Base-by-base conservation (phyloP, 2,113 vertebrate genomes). In the Chamaetylas fuelleborni region DNA sequence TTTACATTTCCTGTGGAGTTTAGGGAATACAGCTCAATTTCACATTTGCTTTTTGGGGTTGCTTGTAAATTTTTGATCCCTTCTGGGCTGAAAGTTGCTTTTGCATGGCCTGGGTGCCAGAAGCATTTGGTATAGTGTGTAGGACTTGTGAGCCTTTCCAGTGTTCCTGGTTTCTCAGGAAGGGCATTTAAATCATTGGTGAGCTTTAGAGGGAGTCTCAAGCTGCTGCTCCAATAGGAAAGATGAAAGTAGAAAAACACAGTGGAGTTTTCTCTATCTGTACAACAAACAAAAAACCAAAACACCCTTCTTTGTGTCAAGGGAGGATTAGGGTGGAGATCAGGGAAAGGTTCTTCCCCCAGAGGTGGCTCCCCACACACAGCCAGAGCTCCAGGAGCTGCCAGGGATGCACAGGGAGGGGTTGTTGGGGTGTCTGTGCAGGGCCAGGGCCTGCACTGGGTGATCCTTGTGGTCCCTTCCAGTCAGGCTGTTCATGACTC, bases 321-420 rank as follows among this genome's bases (percentile, higher is more conserved):
- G 74, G 6, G 1, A 60, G 25, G 40, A 0, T 38, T 1, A 56
- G 70, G 25, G 0, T 69, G 71, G 34, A 19, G 2, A 0, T 69
- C 2, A 62, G 66, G 25, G 50, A 13, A 40, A 42, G 40, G 40
- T 42, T 42, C 40, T 42, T 42, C 40, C 40, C 38, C 40, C 40
- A 42, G 40, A 42, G 48, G 18, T 19, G 23, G 47, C 26, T 62
- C 33, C 25, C 40, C 74, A 48, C 40, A 48, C 76, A n/a, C 1
- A 0, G 48, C 66, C 85, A 80, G 34, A 80, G 50, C 50, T 80
- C 17, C 66, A 72, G 57, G 34, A 56, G 23, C 16, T 47, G 6
- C 4, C 23, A 54, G 48, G 47, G 51, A 11, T 50, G 48, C 24
- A 8, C 57, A 42, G 29, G 17, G 17, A 13, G 58, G 42, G 34